A percentile compares a stretch with the other conserved stretches of the same genome.
These are phyloP conservation scores for Margaritifera margaritifera DNA, from an alignment of 2,888 invertebrate genomes.

Conservation along the genomic window DNA sequence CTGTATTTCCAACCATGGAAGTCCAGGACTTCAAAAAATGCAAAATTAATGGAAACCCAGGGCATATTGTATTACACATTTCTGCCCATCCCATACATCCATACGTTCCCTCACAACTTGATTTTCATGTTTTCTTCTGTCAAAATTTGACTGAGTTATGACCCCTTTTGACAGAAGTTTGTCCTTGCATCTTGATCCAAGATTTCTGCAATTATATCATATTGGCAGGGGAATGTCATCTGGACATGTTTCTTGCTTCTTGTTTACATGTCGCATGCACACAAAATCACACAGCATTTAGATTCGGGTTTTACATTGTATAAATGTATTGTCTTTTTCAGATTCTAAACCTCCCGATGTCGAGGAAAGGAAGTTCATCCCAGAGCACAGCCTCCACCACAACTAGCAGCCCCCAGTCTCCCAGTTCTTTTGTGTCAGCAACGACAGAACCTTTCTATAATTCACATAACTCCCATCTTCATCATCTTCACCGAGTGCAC, in stretches of 20 bases:
- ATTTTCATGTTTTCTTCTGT: no score
- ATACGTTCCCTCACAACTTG: no score
- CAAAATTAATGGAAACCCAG: no score
- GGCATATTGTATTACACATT: no score
- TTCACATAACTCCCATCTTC: slow-evolving; percentile 58
- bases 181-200: not conserved
- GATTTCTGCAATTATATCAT: not conserved
- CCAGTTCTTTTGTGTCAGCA: slow-evolving; percentile 50
- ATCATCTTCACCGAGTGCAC: slow-evolving; percentile 78
- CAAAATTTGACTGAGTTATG: no score
- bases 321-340: slow-evolving; percentile 71
- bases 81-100: no score
- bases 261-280: not conserved
- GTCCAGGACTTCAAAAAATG: no score
- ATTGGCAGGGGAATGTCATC: not conserved
- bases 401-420: slow-evolving; percentile 66
- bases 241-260: not conserved
- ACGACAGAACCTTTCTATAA: slow-evolving; percentile 61
- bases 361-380: slow-evolving; percentile 77
- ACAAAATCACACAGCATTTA: not conserved
- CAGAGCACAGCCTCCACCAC: slow-evolving; percentile 72
- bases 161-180: not conserved
- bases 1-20: no score
- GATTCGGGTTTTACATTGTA: not conserved
- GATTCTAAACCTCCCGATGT: slow-evolving; percentile 90